These are phyloP conservation scores for Cosmopolites sordidus DNA, from an alignment of 2,888 invertebrate species.

Conservation along the genomic window DNA sequence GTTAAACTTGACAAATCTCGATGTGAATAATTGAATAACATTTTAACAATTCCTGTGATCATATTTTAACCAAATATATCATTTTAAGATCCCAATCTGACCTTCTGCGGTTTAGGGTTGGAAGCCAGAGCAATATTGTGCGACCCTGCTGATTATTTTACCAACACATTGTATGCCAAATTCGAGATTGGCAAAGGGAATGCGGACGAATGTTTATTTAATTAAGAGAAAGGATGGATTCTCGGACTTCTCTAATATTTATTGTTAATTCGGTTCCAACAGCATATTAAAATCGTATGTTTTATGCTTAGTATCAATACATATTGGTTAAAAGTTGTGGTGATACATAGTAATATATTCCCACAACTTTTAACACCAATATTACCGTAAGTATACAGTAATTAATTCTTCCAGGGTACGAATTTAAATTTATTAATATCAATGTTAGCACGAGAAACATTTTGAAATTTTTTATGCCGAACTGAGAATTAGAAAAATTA, in stretches of 20 bases:
- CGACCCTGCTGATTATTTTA: conserved; percentile 42
- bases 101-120: conserved; percentile 22
- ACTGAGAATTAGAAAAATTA: too few relatives aligned
- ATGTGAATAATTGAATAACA: conserved; percentile 3
- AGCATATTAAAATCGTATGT: neutral
- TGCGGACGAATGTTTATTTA: conserved; percentile 26
- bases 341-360: too few relatives aligned
- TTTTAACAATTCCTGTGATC: conserved; percentile 10
- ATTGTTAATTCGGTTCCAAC: conserved; percentile 17
- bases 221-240: conserved; percentile 24
- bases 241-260: conserved; percentile 23
- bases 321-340: too few relatives aligned
- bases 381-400: too few relatives aligned
- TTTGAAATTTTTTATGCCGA: too few relatives aligned
- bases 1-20: neutral
- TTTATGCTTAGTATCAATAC: neutral
- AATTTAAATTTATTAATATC: too few relatives aligned
- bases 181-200: conserved; percentile 20
- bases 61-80: conserved; percentile 22
- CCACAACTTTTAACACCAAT: too few relatives aligned
- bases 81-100: conserved; percentile 22
- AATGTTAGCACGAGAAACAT: too few relatives aligned
- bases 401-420: too few relatives aligned
- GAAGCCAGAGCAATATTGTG: conserved; percentile 23
- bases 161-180: conserved; percentile 23